A percentile compares a stretch with the other conserved stretches of the same genome.
Conservation (phyloP, 2,888 invertebrate genomes). For the Scaptomyza caliginosa region DNA sequence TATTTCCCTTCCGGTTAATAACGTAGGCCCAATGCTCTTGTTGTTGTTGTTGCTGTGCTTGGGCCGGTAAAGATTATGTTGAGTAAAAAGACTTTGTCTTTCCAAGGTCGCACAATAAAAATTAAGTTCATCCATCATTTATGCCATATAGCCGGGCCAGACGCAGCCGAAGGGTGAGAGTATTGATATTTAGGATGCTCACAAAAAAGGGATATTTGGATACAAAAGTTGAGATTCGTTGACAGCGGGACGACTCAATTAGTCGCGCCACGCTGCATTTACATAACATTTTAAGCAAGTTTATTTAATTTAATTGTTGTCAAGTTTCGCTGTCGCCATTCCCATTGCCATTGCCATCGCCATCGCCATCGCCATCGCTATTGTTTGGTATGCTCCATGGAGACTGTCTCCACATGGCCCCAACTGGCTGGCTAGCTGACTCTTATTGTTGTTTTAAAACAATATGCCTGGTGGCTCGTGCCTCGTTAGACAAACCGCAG, state of each 20-base stretch:
- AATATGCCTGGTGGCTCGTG: slow-evolving; percentile 56
- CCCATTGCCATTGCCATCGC: neutral
- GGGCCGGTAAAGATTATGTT: slow-evolving; percentile 24
- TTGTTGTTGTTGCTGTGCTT: slow-evolving; percentile 14
- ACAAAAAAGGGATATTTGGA: neutral
- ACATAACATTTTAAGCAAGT: slow-evolving; percentile 69
- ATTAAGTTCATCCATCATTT: slow-evolving; percentile 77
- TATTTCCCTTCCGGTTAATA: slow-evolving; percentile 73
- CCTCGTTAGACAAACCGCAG: slow-evolving; percentile 66
- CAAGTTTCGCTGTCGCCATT: slow-evolving; percentile 14
- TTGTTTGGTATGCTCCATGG: slow-evolving; percentile 6
- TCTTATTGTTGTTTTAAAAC: slow-evolving; percentile 43
- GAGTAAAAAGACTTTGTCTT: slow-evolving; percentile 37
- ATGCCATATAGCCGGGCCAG: slow-evolving; percentile 22
- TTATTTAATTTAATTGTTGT: slow-evolving; percentile 68
- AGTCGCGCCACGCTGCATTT: slow-evolving; percentile 67
- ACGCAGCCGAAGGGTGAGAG: neutral
- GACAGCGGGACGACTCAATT: slow-evolving; percentile 65
- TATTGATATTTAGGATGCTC: neutral
- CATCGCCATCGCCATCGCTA: neutral
- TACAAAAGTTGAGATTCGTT: slow-evolving; percentile 21
- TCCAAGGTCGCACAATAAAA: slow-evolving; percentile 72
- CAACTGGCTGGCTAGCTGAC: neutral
- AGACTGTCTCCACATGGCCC: slow-evolving; percentile 3
- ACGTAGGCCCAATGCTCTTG: slow-evolving; percentile 40